Evolutionary conservation across 2,888 invertebrate species (phyloP).

Genomic region (Leistus spinibarbis): DNA sequence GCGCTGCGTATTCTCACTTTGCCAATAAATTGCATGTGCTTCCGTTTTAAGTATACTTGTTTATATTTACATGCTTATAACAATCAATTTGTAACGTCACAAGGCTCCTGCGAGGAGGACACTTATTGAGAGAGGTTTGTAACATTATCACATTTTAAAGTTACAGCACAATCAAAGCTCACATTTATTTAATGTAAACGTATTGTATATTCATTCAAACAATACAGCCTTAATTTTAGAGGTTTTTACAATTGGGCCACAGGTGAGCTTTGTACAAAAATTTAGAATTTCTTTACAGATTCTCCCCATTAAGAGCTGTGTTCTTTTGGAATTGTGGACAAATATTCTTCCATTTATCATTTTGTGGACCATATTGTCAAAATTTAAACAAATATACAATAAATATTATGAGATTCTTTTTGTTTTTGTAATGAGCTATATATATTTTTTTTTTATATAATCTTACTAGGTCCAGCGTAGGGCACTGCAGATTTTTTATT

Average conservation of each 20-base stretch:
- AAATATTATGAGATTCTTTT: no score
- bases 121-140: slow-evolving; percentile 36
- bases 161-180: background rate
- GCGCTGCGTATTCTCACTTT: slow-evolving; percentile 11
- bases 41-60: slow-evolving; percentile 1
- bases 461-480: background rate
- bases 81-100: slow-evolving; percentile 23
- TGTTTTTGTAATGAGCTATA: no score
- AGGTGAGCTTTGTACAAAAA: background rate
- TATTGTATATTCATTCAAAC: background rate
- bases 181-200: background rate
- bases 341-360: background rate
- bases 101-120: slow-evolving; percentile 38
- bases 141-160: background rate
- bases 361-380: no score
- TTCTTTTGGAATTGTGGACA: background rate
- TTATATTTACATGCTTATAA: slow-evolving; percentile 37
- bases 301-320: background rate
- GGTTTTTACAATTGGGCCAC: background rate
- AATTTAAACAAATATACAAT: no score
- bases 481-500: background rate
- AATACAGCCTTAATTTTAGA: background rate
- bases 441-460: no score
- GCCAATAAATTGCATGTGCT: background rate
- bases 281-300: background rate